Evolutionary conservation across 2,113 vertebrate genomes (phyloP).

Genomic region (Emydura subglobosa): DNA sequence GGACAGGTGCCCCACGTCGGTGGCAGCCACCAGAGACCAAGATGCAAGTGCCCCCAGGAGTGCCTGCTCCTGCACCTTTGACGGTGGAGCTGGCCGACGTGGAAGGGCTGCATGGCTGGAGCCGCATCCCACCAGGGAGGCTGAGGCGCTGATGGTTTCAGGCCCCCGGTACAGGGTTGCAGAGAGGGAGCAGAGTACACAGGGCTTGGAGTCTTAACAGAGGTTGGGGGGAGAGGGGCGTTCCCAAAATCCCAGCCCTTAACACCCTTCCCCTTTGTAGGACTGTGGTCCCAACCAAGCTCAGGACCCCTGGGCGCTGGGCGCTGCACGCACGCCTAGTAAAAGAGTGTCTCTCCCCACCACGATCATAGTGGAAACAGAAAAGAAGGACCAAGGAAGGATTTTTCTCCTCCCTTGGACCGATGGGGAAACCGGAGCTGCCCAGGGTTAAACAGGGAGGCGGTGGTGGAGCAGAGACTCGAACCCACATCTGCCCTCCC

Average conservation of each 20-base stretch:
- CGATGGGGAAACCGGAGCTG: background rate
- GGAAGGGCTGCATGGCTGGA: no score
- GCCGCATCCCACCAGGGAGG: no score
- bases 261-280: background rate
- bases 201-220: background rate
- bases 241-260: background rate
- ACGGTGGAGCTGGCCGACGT: background rate
- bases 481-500: no score
- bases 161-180: no score
- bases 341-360: background rate
- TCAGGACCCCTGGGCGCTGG: background rate
- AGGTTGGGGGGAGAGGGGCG: no score
- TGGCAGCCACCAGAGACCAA: no score
- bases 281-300: background rate
- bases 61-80: background rate
- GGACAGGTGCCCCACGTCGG: no score
- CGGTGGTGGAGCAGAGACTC: accelerated
- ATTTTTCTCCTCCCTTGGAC: background rate
- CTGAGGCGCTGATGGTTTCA: background rate
- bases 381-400: background rate
- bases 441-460: background rate
- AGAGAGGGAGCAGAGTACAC: background rate
- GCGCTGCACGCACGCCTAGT: background rate
- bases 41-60: no score
- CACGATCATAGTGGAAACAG: background rate